Evolutionary conservation across 2,888 invertebrate genomes (phyloP).

Genomic region (Calameuta filiformis): DNA sequence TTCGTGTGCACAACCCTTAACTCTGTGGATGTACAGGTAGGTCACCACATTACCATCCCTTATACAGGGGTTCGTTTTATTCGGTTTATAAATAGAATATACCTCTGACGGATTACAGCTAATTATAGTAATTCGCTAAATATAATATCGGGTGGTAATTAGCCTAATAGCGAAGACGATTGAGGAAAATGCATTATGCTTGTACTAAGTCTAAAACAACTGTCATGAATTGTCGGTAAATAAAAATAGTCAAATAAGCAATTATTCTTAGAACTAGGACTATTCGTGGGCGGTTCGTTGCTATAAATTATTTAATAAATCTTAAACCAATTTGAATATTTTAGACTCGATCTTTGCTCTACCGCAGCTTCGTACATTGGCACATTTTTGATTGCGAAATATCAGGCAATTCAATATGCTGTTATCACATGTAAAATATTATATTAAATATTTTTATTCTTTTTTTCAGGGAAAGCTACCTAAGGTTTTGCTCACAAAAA

Average conservation of each 20-base stretch:
- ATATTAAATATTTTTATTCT: too few species aligned
- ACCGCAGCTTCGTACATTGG: neutral
- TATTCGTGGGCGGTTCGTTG: neutral
- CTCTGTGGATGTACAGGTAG: slow-evolving; percentile 93
- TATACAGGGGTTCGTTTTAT: neutral
- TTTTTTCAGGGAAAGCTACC: slow-evolving; percentile 82
- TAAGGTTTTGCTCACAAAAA: slow-evolving; percentile 91
- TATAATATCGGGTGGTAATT: neutral
- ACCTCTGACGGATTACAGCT: neutral
- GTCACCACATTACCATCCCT: neutral
- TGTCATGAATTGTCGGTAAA: neutral
- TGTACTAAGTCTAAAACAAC: neutral
- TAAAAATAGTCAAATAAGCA: neutral
- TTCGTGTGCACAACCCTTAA: slow-evolving; percentile 89
- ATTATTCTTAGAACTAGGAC: neutral
- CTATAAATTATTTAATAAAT: slow-evolving; percentile 28
- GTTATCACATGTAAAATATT: neutral
- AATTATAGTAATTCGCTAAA: neutral
- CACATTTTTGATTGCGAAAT: neutral
- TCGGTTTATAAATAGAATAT: neutral
- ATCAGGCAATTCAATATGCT: neutral
- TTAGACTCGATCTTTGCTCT: neutral
- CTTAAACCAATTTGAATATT: slow-evolving; percentile 40
- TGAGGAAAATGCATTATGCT: neutral
- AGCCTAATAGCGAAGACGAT: neutral